Evolutionary conservation across 2,113 vertebrate genomes (phyloP).

Genomic region (Corythoichthys haematopterus): DNA sequence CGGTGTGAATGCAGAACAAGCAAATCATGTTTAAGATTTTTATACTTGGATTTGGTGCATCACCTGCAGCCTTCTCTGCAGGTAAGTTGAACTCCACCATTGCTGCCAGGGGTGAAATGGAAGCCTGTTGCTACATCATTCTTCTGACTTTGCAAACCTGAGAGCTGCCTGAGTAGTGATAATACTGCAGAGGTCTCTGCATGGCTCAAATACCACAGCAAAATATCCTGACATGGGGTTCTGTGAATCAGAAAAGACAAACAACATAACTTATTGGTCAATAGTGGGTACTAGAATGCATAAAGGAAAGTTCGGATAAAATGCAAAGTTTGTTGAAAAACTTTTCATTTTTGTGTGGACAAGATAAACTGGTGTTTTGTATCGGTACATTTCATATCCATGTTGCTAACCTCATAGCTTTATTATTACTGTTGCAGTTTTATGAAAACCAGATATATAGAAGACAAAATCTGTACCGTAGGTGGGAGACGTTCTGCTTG

Average conservation of each 20-base stretch:
- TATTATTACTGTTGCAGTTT: too few relatives aligned
- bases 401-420: neutral
- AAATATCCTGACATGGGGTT: slow-evolving; percentile 81
- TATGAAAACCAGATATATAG: too few relatives aligned
- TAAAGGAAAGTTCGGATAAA: neutral
- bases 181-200: slow-evolving; percentile 62
- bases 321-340: neutral
- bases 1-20: neutral
- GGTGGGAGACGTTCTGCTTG: slow-evolving; percentile 81
- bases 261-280: neutral
- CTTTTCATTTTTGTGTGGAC: too few relatives aligned
- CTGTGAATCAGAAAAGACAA: slow-evolving; percentile 58
- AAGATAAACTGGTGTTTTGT: too few relatives aligned
- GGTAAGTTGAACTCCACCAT: slow-evolving; percentile 74
- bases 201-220: slow-evolving; percentile 85
- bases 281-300: neutral
- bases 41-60: neutral
- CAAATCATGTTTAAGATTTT: neutral
- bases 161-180: slow-evolving; percentile 69
- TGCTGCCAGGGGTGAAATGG: slow-evolving; percentile 71
- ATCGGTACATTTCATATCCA: neutral
- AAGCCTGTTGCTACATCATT: slow-evolving; percentile 60
- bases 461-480: slow-evolving; percentile 75
- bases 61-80: slow-evolving; percentile 74
- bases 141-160: slow-evolving; percentile 56